phyloP scores from a whole-genome alignment of 2,888 invertebrate genomes.

The Sturmia bella region DNA sequence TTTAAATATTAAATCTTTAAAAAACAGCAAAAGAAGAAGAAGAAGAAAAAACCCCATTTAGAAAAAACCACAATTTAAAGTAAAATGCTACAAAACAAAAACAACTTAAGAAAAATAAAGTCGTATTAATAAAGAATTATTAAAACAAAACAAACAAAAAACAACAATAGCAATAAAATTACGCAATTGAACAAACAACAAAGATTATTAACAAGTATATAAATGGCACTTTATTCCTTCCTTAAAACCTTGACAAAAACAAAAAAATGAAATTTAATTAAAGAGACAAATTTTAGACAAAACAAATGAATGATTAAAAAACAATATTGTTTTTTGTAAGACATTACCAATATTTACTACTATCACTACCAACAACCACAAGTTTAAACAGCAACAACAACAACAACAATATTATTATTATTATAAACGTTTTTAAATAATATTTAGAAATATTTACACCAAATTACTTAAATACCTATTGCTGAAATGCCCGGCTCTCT shows the following conservation, averaged over 20 bases:
- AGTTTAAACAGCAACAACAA: conserved; percentile 9
- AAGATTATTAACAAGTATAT: conserved; percentile 35
- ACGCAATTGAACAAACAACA: conserved; percentile 45
- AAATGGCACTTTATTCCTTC: conserved; percentile 66
- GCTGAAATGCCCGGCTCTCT: conserved; percentile 34
- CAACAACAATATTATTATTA: conserved; percentile 21
- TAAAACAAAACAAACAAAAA: conserved; percentile 39
- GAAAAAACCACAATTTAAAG: conserved; percentile 72
- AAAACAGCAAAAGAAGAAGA: conserved; percentile 70
- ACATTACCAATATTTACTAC: conserved; percentile 38
- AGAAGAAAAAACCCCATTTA: conserved; percentile 70
- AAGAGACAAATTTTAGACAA: conserved; percentile 54
- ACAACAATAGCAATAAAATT: conserved; percentile 63
- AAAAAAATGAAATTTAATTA: conserved; percentile 62
- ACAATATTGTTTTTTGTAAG: conserved; percentile 27
- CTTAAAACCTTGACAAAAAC: conserved; percentile 58
- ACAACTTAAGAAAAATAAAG: conserved; percentile 50
- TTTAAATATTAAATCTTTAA: conserved; percentile 68
- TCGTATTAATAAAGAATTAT: conserved; percentile 60
- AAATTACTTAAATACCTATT: conserved; percentile 25
- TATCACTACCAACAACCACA: conserved; percentile 34
- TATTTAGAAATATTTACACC: conserved; percentile 58
- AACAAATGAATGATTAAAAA: neutral
- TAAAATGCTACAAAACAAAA: conserved; percentile 69
- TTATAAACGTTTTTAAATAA: conserved; percentile 34